Evolutionary conservation across 2,797 vertebrate genomes (phyloP).

Genomic region (Squalus acanthias): DNA sequence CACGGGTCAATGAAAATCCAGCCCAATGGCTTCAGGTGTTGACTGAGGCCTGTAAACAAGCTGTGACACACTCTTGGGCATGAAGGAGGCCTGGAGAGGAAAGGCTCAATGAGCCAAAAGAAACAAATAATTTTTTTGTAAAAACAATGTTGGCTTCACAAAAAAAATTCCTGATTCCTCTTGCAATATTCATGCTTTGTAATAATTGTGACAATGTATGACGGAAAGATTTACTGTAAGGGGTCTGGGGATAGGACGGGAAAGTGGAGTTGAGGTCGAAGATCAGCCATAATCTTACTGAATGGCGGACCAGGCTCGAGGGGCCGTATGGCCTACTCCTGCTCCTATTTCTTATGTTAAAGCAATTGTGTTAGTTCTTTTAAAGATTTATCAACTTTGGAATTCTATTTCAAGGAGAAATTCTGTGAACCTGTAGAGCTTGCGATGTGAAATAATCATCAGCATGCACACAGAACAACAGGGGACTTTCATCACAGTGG

Average conservation of each 20-base stretch:
- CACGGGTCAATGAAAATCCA: no score
- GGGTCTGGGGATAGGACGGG: neutral
- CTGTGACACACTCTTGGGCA: neutral
- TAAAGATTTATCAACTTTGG: neutral
- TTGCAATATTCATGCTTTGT: neutral
- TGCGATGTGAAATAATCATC: neutral
- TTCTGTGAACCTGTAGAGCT: neutral
- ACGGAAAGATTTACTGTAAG: neutral
- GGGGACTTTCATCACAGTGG: neutral
- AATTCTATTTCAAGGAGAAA: neutral
- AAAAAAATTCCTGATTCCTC: neutral
- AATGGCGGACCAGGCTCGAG: no score
- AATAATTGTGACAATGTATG: neutral
- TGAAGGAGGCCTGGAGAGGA: neutral
- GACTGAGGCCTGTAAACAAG: neutral
- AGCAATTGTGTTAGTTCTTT: neutral
- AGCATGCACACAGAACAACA: neutral
- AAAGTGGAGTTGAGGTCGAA: no score
- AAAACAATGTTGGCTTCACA: neutral
- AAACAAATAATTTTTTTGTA: neutral
- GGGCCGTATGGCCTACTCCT: no score
- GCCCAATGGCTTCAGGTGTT: neutral
- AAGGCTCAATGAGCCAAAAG: neutral
- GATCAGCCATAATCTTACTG: no score
- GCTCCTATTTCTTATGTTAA: no score